Evolutionary conservation across 2,888 invertebrate genomes (phyloP), one percentile per base, ranked within the genome.

Genomic region (Acronicta alni): DNA sequence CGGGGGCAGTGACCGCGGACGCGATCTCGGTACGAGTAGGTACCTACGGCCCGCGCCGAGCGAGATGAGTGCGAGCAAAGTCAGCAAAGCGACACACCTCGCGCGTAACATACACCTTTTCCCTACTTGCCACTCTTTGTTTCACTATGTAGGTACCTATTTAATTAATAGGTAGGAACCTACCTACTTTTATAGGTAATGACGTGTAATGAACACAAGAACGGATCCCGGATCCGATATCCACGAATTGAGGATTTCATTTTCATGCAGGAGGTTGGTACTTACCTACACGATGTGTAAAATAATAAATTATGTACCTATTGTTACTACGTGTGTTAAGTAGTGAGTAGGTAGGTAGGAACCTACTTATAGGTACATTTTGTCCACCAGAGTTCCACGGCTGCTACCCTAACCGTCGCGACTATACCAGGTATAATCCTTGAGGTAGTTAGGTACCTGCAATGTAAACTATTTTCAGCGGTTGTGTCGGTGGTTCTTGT

Each of bases 1-100:
- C 75, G 83, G 80, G 89, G 86, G 83, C 91, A 84, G 75, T 88
- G 89, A 90, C 91, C 89, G 86, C 82, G 60, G 75, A 60, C 83
- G 77, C 80, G 79, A 86, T 80, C 87, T 77, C 77, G 83, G 80
- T 82, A 83, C 77, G 77, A 69, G 26, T 26, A 26, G 23, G 23
- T 23, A 23, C n/a, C n/a, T n/a, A n/a, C n/a, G n/a, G n/a, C n/a
- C n/a, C 26, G 26, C 8, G 56, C 57, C 54, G 47, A 32, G 32
- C 32, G 72, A 75, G 77, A 79, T 69, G 76, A 70, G 66, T 55
- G 61, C 70, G 59, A 71, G 3, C 5, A 3, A 5, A 5, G 23
- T n/a, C n/a, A 26, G 1, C 26, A 9, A 26, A 26, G 62, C 64
- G 66, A 70, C 70, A 66, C 73, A 64, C 61, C 61, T 68, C 48